Percentiles rank a stretch among this genome's conserved stretches.
These are phyloP conservation scores for Megalonaias nervosa DNA, from an alignment of 1,140 invertebrate genomes.

Conservation along the genomic window DNA sequence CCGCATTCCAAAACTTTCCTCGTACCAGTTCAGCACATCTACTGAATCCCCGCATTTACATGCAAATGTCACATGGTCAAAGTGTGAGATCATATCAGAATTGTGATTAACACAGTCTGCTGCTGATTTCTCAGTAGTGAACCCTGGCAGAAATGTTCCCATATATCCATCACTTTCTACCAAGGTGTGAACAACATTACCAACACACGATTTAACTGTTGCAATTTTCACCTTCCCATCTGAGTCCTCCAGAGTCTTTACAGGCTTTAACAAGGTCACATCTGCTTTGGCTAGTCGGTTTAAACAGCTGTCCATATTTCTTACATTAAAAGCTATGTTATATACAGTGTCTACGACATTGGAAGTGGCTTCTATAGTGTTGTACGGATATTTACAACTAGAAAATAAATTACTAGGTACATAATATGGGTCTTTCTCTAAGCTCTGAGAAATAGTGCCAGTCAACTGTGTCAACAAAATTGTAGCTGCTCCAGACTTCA, in stretches of 20 bases:
- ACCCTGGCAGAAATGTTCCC: slow-evolving; percentile 72
- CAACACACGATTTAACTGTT: slow-evolving; percentile 72
- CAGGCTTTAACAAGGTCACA: slow-evolving; percentile 55
- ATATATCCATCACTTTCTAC: slow-evolving; percentile 69
- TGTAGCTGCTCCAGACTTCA: slow-evolving; percentile 63
- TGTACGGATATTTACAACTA: background rate
- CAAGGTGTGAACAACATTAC: slow-evolving; percentile 74
- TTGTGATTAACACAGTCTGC: background rate
- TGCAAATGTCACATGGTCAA: slow-evolving; percentile 74
- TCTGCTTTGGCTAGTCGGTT: slow-evolving; percentile 53
- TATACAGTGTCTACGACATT: slow-evolving; percentile 69
- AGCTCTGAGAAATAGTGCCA: background rate
- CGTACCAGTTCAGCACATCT: slow-evolving; percentile 72
- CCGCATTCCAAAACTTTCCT: slow-evolving; percentile 73
- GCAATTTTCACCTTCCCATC: slow-evolving; percentile 68
- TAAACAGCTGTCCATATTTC: slow-evolving; percentile 64
- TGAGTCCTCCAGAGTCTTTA: slow-evolving; percentile 56
- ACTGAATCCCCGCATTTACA: slow-evolving; percentile 67
- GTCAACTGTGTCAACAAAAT: slow-evolving; percentile 70
- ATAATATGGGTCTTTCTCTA: slow-evolving; percentile 35
- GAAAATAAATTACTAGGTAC: slow-evolving; percentile 13
- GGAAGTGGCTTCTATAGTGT: background rate
- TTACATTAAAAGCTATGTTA: slow-evolving; percentile 73
- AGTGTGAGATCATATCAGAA: slow-evolving; percentile 49
- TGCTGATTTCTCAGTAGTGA: slow-evolving; percentile 33